Evolutionary conservation across 2,888 invertebrate genomes (phyloP), one percentile per base, ranked within the genome.

Genomic region (Xanthorhoe spadicearia): DNA sequence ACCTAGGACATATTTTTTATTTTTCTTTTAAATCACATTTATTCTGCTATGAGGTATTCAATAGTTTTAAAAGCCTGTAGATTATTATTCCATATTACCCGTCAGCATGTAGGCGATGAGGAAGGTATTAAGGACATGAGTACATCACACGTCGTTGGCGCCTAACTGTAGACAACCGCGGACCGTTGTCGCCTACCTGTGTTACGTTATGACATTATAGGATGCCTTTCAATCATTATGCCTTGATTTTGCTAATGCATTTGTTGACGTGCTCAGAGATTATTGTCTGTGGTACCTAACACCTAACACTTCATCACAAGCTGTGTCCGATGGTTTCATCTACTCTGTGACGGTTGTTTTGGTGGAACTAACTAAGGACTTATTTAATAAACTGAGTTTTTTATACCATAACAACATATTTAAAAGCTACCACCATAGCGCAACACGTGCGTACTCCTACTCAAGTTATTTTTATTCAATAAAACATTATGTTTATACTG

Each of bases 101-200:
- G 35, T 10, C 28, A 28, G 65, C 66, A 68, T 70, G 70, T 66
- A 72, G 71, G 62, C 71, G 50, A 80, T 75, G 72, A 80, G 83
- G 82, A 83, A 83, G 80, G 68, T 79, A 80, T 82, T 78, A 81
- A 64, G 71, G 66, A 66, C 75, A 76, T 68, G 76, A 74, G 70
- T 81, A 76, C 74, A 72, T 72, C 69, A 69, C 58, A 61, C 53
- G 60, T 61, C 70, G 72, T 76, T 72, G 60, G 65, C 69, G 63
- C 65, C 75, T 80, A 81, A 80, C 82, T 82, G 82, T 80, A 65
- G 70, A 58, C 67, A 59, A 79, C 80, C 81, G 71, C 80, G 71
- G 68, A 75, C 79, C 76, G 71, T 77, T 78, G 69, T 56, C 61
- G 66, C 68, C 63, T 60, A 56, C 61, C 64, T 74, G 71, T 66